Evolutionary conservation across 2,113 vertebrate genomes (phyloP).

Genomic region (human): GRCh38 chr1:10753001-10753500

Average conservation of each 20-base stretch:
- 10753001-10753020: too few species aligned
- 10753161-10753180: neutral
- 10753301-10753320: conserved; percentile 2
- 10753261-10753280: neutral
- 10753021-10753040: too few species aligned
- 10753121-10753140: neutral
- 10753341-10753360: neutral
- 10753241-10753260: neutral
- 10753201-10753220: neutral
- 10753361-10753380: conserved; percentile 54
- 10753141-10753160: neutral
- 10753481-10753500: conserved; percentile 86
- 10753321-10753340: neutral
- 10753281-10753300: neutral
- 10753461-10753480: conserved; percentile 85
- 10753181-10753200: neutral
- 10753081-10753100: neutral
- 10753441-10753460: conserved; percentile 85
- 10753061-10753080: neutral
- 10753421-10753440: conserved; percentile 77
- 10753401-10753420: conserved; percentile 67
- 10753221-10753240: neutral
- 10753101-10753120: neutral
- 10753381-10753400: conserved; percentile 58
- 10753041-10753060: neutral